Percentiles rank a stretch among this genome's conserved stretches.
These are phyloP conservation scores for Galeopterus variegatus DNA, from an alignment of 2,113 vertebrate genomes.

Conservation along the genomic window DNA sequence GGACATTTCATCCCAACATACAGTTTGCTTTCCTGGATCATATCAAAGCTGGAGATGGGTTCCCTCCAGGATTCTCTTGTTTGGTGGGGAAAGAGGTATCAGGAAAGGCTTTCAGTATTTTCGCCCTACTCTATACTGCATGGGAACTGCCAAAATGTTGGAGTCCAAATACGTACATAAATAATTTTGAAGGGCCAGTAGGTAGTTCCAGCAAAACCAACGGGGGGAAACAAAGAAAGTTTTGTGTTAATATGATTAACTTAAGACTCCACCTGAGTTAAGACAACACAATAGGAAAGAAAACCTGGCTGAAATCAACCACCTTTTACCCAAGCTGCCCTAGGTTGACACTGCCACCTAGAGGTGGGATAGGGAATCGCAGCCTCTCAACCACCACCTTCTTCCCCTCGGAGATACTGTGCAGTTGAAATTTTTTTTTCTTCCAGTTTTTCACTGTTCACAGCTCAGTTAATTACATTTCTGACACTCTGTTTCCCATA, in stretches of 20 bases:
- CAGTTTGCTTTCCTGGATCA: background rate
- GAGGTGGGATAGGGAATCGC: background rate
- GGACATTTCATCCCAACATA: background rate
- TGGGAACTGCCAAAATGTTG: background rate
- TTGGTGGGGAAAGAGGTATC: background rate
- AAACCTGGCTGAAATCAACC: background rate
- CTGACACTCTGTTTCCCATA: background rate
- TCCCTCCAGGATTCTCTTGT: background rate
- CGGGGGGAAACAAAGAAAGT: background rate
- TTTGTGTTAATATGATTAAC: background rate
- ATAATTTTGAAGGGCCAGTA: background rate
- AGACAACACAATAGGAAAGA: background rate
- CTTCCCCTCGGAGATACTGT: background rate
- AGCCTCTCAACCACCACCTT: background rate
- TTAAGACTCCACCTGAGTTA: background rate
- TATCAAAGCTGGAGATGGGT: background rate
- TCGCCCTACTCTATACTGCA: too few relatives aligned
- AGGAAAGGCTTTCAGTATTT: background rate
- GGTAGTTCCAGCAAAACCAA: slow-evolving; percentile 37
- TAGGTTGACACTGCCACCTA: background rate
- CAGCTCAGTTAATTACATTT: background rate
- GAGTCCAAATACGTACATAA: background rate
- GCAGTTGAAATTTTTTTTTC: background rate
- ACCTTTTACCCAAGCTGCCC: slow-evolving; percentile 14
- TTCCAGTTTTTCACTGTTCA: background rate